Evolutionary conservation across 2,888 invertebrate species (phyloP), one percentile per base, ranked within the genome.

Genomic region (Himalopsyche japonica): DNA sequence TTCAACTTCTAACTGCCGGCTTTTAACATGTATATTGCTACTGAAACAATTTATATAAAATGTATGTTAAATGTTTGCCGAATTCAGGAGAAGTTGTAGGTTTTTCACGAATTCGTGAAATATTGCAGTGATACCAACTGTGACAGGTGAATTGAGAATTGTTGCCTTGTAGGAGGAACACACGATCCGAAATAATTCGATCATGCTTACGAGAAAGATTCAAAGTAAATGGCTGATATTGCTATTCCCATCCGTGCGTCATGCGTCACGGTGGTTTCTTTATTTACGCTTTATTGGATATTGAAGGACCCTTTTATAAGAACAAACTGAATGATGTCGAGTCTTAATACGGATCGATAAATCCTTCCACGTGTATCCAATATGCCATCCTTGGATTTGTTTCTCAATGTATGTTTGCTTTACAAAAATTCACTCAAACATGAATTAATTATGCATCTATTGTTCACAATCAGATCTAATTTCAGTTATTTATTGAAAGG

Each of bases 101-200:
- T 70, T 70, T 70, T 70, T 70, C 27, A 70, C 20, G 70, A 70
- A 70, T 27, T 27, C 70, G 70, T 70, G 70, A 57, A 57, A 57
- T 57, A 57, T 57, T 57, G 57, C 57, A 57, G 57, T 57, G 57
- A 57, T 57, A 57, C 57, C 24, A n/a, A 24, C n/a, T 57, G 57
- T 24, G 57, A 70, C 70, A 70, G 70, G 70, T 70, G 70, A 70
- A 15, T 70, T 27, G 70, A 70, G 24, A 27, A 70, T 70, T 27
- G 70, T 70, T 70, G 15, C 30, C 70, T 70, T 27, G 70, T 27
- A 27, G 70, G 12, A 70, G 70, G 57, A 70, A 27, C 30, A 70
- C 70, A 70, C 70, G 77, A 77, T 30, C 48, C 30, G 57, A 80
- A 80, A 80, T 80, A 80, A 80, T 80, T 80, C 80, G 80, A 80